Percentiles rank a stretch among this genome's conserved stretches.
phyloP scores from a whole-genome alignment of 2,888 invertebrate species.

The Ecliptopera silaceata region DNA sequence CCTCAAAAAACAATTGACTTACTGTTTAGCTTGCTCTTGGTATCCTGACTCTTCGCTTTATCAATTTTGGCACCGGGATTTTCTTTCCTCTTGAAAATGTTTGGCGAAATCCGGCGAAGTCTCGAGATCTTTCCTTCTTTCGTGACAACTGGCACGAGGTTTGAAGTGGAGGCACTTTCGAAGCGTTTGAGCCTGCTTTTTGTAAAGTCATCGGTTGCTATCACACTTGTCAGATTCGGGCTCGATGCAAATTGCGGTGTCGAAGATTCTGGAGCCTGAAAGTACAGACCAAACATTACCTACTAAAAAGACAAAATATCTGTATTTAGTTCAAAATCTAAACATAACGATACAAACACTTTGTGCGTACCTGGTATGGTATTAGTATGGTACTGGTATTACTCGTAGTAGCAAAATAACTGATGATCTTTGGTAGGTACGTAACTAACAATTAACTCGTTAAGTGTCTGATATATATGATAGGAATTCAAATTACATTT shows the following conservation, averaged over 20 bases:
- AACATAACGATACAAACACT: too few species aligned
- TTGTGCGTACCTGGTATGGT: too few species aligned
- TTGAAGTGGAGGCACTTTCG: slow-evolving; percentile 68
- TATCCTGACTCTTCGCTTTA: slow-evolving; percentile 45
- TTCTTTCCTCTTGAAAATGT: slow-evolving; percentile 59
- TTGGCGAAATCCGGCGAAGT: slow-evolving; percentile 64
- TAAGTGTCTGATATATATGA: too few species aligned
- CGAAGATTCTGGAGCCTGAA: slow-evolving; percentile 57
- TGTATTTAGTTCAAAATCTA: too few species aligned
- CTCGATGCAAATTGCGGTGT: slow-evolving; percentile 71
- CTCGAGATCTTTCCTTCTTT: slow-evolving; percentile 55
- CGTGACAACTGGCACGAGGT: slow-evolving; percentile 47
- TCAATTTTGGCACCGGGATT: slow-evolving; percentile 42
- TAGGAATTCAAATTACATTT: too few species aligned
- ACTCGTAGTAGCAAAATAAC: too few species aligned
- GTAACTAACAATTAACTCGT: too few species aligned
- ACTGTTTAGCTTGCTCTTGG: slow-evolving; percentile 60
- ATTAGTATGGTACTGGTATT: too few species aligned
- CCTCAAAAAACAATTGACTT: slow-evolving; percentile 36
- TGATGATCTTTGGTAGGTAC: too few species aligned
- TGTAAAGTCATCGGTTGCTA: slow-evolving; percentile 48
- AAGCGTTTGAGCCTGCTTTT: slow-evolving; percentile 54
- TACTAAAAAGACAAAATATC: too few species aligned
- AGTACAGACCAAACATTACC: background rate
- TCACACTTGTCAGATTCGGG: slow-evolving; percentile 62